Evolutionary conservation across 2,113 vertebrate genomes (phyloP).

Genomic region (Ochotona princeps): DNA sequence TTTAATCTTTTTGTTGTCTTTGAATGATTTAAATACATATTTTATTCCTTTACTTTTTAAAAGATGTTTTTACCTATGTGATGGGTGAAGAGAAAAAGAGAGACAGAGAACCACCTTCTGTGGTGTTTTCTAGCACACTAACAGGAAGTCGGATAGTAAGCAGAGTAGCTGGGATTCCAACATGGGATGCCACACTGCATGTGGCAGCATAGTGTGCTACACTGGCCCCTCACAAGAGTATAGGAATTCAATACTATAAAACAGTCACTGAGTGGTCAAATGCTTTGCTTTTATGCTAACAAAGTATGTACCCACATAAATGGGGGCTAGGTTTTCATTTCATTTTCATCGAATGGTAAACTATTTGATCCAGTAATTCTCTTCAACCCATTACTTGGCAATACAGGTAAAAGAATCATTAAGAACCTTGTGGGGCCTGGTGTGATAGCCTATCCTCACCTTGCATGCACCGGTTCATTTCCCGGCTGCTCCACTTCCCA

Average conservation of each 20-base stretch:
- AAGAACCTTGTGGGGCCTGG: not conserved
- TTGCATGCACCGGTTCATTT: too few species aligned
- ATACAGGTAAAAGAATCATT: conserved; percentile 29
- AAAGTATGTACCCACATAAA: not conserved
- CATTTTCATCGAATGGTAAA: conserved; percentile 13
- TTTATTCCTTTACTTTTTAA: too few species aligned
- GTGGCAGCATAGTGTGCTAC: too few species aligned
- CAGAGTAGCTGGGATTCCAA: too few species aligned
- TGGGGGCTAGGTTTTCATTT: not conserved
- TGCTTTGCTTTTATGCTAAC: not conserved
- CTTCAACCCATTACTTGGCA: not conserved
- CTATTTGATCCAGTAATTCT: conserved; percentile 28
- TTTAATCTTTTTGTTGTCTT: conserved; percentile 51
- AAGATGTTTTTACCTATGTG: too few species aligned
- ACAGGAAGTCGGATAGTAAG: too few species aligned
- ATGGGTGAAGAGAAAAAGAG: too few species aligned
- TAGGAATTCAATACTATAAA: not conserved
- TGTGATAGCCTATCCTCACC: too few species aligned
- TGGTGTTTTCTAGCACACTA: too few species aligned
- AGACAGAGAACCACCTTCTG: too few species aligned
- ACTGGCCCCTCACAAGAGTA: not conserved
- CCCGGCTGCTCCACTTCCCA: too few species aligned
- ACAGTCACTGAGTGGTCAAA: not conserved
- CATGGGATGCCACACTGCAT: too few species aligned
- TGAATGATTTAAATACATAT: conserved; percentile 14